These are phyloP conservation scores for Probosciger aterrimus DNA, from an alignment of 2,113 vertebrate genomes.

Conservation along the genomic window DNA sequence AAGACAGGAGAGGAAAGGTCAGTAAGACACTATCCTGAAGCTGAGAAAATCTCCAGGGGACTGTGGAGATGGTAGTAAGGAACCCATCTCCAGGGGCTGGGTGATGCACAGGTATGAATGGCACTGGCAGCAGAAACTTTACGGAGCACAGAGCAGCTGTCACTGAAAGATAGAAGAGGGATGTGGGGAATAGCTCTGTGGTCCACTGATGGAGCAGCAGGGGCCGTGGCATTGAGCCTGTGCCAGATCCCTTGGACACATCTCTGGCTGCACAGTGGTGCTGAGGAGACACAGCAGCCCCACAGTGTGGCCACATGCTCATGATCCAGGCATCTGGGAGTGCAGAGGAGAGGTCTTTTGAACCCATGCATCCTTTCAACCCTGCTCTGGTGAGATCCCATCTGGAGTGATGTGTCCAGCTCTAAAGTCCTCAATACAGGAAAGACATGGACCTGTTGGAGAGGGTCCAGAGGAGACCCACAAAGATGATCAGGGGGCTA, in stretches of 20 bases:
- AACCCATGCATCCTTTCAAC: not conserved
- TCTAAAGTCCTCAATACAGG: not conserved
- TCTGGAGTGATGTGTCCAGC: not conserved
- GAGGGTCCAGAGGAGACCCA: not conserved
- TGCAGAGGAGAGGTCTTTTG: not conserved
- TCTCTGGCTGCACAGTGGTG: not conserved
- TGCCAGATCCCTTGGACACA: not conserved
- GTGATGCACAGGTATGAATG: not conserved
- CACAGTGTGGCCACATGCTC: not conserved
- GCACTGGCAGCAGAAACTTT: not conserved
- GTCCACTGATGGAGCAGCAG: not conserved
- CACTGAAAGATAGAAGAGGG: not conserved
- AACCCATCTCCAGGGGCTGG: not conserved
- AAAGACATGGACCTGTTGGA: not conserved
- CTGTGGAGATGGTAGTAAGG: not conserved
- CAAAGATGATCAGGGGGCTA: not conserved
- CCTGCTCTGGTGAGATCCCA: not conserved
- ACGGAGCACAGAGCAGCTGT: not conserved
- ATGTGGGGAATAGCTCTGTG: not conserved
- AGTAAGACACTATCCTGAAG: not conserved
- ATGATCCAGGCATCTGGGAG: not conserved
- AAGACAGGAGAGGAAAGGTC: not conserved
- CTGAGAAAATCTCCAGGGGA: accelerated
- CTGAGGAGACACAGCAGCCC: not conserved
- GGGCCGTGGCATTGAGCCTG: not conserved